Evolutionary conservation across 2,888 invertebrate genomes (phyloP).

Genomic region (Caradrina kadenii): DNA sequence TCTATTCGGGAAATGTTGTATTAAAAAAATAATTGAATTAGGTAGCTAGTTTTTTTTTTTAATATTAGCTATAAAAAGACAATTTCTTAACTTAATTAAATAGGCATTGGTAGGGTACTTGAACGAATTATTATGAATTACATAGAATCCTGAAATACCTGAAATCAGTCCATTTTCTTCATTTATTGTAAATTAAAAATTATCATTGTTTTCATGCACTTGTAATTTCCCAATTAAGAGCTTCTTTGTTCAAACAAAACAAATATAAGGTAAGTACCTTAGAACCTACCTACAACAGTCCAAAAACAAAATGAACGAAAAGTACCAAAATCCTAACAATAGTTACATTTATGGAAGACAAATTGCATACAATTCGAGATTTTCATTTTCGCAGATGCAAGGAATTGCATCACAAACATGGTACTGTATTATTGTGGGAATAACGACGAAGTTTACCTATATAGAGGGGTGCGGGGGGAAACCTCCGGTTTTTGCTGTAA

Average conservation of each 20-base stretch:
- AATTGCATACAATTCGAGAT: neutral
- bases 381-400: conserved; percentile 11
- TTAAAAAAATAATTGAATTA: neutral
- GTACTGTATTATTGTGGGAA: conserved; percentile 34
- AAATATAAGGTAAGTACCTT: neutral
- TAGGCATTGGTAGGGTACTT: too few species aligned
- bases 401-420: conserved; percentile 37
- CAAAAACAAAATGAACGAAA: neutral
- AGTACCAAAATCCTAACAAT: too few species aligned
- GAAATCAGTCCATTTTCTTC: neutral
- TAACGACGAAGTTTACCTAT: conserved; percentile 29
- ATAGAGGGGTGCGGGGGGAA: conserved; percentile 72
- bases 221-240: neutral
- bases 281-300: too few species aligned
- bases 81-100: too few species aligned
- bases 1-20: conserved; percentile 10
- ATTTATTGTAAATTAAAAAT: too few species aligned
- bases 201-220: neutral
- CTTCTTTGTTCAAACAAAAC: neutral
- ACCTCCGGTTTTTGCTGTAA: conserved; percentile 78
- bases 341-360: neutral
- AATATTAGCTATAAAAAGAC: too few species aligned
- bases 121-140: neutral
- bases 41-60: neutral
- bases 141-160: neutral